phyloP scores from a whole-genome alignment of 2,888 invertebrate species.

The Rhamphomyia laevipes region DNA sequence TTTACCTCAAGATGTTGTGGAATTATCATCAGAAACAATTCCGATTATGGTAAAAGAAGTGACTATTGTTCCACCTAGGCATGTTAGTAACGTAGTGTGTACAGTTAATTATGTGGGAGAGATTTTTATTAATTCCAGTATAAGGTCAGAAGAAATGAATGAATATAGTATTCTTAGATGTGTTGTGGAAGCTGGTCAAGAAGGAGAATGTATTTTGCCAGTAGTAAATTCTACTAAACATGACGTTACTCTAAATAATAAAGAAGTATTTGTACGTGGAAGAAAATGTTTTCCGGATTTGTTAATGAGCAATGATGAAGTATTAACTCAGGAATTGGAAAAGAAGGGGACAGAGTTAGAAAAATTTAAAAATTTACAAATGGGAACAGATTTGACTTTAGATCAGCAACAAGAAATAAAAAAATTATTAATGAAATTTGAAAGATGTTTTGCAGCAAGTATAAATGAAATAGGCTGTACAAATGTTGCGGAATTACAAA shows the following conservation, averaged over 20 bases:
- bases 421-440: too few relatives aligned
- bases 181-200: slow-evolving; percentile 2
- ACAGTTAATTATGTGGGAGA: not conserved
- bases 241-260: slow-evolving; percentile 1
- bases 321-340: too few relatives aligned
- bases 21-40: slow-evolving; percentile 2
- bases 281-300: not conserved
- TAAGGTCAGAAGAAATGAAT: slow-evolving; percentile 3
- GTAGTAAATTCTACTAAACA: slow-evolving; percentile 3
- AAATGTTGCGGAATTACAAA: slow-evolving; percentile 13
- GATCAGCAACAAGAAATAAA: too few relatives aligned
- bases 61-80: slow-evolving; percentile 5
- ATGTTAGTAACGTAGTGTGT: slow-evolving; percentile 1
- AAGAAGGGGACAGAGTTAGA: too few relatives aligned
- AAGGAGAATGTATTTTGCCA: slow-evolving; percentile 1
- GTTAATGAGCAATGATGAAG: too few relatives aligned
- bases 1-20: not conserved
- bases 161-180: slow-evolving; percentile 3
- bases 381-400: too few relatives aligned
- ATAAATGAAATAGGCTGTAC: slow-evolving; percentile 7
- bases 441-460: slow-evolving; percentile 4
- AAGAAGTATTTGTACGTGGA: too few relatives aligned
- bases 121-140: not conserved
- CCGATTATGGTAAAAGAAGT: not conserved
- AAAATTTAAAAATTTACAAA: too few relatives aligned